Percentiles rank a stretch among this genome's conserved stretches.
Conservation (phyloP, 2,888 invertebrate genomes). For the Anthrax anthrax region DNA sequence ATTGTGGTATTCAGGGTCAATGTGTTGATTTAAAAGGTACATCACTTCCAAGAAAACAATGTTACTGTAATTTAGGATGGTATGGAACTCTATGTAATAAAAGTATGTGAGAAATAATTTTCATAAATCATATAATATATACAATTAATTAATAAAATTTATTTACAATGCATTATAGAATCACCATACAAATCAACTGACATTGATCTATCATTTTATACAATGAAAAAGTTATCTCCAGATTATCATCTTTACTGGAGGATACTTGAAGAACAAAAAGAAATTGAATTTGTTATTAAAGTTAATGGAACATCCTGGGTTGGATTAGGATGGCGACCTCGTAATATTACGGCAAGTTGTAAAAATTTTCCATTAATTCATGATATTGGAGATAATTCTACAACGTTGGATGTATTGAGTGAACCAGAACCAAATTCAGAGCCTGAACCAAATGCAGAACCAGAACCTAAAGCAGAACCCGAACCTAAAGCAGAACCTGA, state of each 20-base stretch:
- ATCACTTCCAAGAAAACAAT: slow-evolving; percentile 65
- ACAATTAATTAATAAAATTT: no score
- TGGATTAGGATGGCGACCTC: slow-evolving; percentile 84
- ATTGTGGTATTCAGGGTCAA: slow-evolving; percentile 75
- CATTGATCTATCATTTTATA: slow-evolving; percentile 56
- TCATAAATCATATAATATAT: background rate
- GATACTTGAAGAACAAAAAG: slow-evolving; percentile 64
- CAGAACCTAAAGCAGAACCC: slow-evolving; percentile 34
- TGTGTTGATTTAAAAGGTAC: slow-evolving; percentile 73
- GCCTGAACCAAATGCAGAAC: slow-evolving; percentile 31
- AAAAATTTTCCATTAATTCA: slow-evolving; percentile 62
- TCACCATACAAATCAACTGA: slow-evolving; percentile 60
- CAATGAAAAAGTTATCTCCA: slow-evolving; percentile 53
- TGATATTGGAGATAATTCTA: slow-evolving; percentile 27
- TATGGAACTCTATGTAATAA: slow-evolving; percentile 73
- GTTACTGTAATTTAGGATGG: slow-evolving; percentile 83
- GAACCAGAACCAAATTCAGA: slow-evolving; percentile 36
- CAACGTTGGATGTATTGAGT: slow-evolving; percentile 21
- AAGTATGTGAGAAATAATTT: slow-evolving; percentile 40
- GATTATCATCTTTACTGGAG: slow-evolving; percentile 74
- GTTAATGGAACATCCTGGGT: slow-evolving; percentile 82
- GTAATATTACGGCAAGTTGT: slow-evolving; percentile 55
- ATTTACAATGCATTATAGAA: slow-evolving; percentile 37
- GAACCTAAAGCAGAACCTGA: slow-evolving; percentile 43
- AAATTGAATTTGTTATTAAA: slow-evolving; percentile 74